Conservation (phyloP, 2,113 vertebrate species). For the Takifugu bimaculatus region DNA sequence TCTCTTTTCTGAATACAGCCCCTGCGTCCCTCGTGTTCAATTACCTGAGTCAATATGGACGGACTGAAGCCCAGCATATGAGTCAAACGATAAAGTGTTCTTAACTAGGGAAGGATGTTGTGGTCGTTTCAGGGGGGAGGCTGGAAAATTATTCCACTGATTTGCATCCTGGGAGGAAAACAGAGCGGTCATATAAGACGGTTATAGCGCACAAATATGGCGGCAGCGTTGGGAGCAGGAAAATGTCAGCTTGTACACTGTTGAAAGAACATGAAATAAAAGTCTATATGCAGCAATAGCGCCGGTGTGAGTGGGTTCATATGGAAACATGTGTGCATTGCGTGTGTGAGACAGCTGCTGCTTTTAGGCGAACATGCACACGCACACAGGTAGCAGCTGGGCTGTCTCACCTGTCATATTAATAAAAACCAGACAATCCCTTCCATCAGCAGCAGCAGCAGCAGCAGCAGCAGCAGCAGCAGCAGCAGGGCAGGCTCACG, state of each 20-base stretch:
- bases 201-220: conserved; percentile 46
- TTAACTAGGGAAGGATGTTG: conserved; percentile 49
- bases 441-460: conserved; percentile 68
- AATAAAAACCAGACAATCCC: conserved; percentile 72
- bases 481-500: conserved; percentile 37
- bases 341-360: conserved; percentile 69
- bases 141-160: conserved; percentile 58
- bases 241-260: conserved; percentile 16
- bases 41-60: conserved; percentile 68
- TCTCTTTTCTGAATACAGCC: conserved; percentile 57
- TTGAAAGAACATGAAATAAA: conserved; percentile 35
- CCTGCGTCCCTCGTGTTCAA: conserved; percentile 59
- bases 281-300: conserved; percentile 38
- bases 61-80: conserved; percentile 63
- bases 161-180: conserved; percentile 64
- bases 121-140: conserved; percentile 33
- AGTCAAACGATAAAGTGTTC: conserved; percentile 70
- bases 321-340: conserved; percentile 49
- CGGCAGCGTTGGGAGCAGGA: conserved; percentile 17
- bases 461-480: conserved; percentile 2
- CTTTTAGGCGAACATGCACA: conserved; percentile 29
- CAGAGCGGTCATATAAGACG: conserved; percentile 54
- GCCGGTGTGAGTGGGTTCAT: conserved; percentile 44
- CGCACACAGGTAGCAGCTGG: conserved; percentile 70
- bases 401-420: conserved; percentile 74